Base-by-base conservation (phyloP, 2,888 invertebrate species). In the Acanthosoma haemorrhoidale region DNA sequence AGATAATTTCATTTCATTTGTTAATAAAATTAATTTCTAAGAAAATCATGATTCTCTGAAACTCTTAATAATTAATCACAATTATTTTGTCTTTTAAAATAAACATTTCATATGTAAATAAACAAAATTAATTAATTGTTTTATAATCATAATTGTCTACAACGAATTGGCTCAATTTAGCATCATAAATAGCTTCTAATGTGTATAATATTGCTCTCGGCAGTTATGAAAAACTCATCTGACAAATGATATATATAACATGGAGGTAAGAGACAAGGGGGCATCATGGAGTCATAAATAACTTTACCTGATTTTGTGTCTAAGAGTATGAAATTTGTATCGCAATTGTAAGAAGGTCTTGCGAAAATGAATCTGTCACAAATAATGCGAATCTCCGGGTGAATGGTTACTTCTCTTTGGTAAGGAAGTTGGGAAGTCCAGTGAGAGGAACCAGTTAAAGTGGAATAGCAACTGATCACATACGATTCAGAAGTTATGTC, bases 241-340 rank as follows among this genome's bases (percentile, higher is more conserved):
- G 67, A 57, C 18, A 67, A 4, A 29, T 57, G 31, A 57, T 67
- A 67, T 15, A 67, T 67, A 36, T 67, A 67, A n/a, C 51, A 67
- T 16, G 67, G 67, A n/a, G 67, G 67, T 13, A n/a, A 25, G 8
- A 67, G 34, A 13, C 51, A 67, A 13, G 67, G 67, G 1, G 67
- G 67, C 67, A 67, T 67, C 9, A 36, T 31, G 18, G 43, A 43
- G 25, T 67, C 43, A 25, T 67, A 67, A 15, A 67, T 21, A 6
- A 51, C 51, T 34, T 15, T 18, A 2, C 67, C 67, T 6, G 43
- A 18, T 31, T 51, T 43, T 3, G 32, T n/a, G 34, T 67, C 51
- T 1, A 67, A n/a, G 15, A 67, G n/a, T 9, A 67, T n/a, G 67
- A 67, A 67, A 8, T 67, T 51, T n/a, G 11, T 21, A 36, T 67